These are phyloP conservation scores for Trididemnum clinides DNA, from an alignment of 23 tunicate genomes.

Conservation along the genomic window DNA sequence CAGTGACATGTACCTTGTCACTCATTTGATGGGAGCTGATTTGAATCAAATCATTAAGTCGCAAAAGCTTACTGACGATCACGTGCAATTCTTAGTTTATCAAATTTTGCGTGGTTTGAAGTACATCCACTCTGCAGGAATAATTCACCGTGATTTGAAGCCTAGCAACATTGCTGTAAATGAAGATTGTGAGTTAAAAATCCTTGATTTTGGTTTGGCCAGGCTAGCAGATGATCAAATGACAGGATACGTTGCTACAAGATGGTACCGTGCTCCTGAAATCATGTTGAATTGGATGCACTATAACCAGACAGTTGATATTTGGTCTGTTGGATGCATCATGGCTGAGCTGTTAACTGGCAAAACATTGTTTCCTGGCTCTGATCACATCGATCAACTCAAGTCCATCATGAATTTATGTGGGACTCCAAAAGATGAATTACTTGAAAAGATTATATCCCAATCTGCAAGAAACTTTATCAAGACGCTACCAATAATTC, in stretches of 20 bases:
- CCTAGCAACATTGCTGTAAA: constrained; percentile 99
- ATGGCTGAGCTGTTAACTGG: constrained; percentile 99
- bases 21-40: constrained; percentile 99
- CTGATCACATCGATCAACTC: constrained; percentile 97
- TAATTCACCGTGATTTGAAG: constrained; percentile 96
- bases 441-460: constrained; percentile 83
- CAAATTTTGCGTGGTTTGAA: constrained; percentile 93
- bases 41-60: constrained; percentile 93
- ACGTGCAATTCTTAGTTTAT: constrained; percentile 93
- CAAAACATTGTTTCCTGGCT: constrained; percentile 86
- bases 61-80: constrained; percentile 95
- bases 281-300: constrained; percentile 99
- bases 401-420: constrained; percentile 91
- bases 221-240: constrained; percentile 98
- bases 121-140: constrained; percentile 98
- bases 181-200: constrained; percentile 97
- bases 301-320: constrained; percentile 96
- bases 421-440: constrained; percentile 93
- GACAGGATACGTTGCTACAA: constrained; percentile 99
- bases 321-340: constrained; percentile 99
- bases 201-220: constrained; percentile 97
- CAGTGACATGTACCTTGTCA: constrained; percentile 91
- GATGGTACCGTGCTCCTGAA: constrained; percentile 99
- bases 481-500: constrained; percentile 75
- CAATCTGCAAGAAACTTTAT: constrained; percentile 90